phyloP scores from a whole-genome alignment of 2,113 vertebrate species.

The Macrotus californicus region DNA sequence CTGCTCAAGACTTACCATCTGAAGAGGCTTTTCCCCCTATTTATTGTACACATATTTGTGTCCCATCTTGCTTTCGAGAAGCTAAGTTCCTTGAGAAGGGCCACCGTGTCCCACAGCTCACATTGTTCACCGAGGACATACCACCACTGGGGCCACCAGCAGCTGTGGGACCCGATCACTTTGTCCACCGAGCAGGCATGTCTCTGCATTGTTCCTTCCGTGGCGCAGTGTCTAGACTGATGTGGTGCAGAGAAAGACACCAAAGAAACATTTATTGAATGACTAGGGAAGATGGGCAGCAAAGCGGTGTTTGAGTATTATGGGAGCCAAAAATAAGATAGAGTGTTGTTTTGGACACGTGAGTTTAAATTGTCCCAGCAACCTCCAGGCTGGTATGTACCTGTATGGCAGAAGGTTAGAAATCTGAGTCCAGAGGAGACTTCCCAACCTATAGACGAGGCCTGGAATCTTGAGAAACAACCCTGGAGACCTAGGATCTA shows the following conservation, averaged over 20 bases:
- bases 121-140: neutral
- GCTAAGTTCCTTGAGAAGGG: neutral
- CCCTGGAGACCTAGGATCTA: neutral
- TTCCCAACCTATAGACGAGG: neutral
- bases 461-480: neutral
- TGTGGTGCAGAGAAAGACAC: neutral
- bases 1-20: neutral
- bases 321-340: neutral
- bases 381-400: neutral
- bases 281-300: neutral
- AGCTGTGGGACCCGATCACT: too few species aligned
- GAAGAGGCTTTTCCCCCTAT: neutral
- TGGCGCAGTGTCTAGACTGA: neutral
- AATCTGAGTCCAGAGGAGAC: neutral
- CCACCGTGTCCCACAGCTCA: neutral
- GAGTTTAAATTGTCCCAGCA: neutral
- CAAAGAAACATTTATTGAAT: neutral
- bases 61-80: neutral
- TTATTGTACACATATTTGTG: neutral
- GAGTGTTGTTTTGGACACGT: neutral
- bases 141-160: fast-evolving
- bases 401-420: neutral
- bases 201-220: neutral
- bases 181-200: neutral
- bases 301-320: neutral